Evolutionary conservation across 2,797 vertebrate genomes (phyloP).

Genomic region (Tiaroga cobitis): DNA sequence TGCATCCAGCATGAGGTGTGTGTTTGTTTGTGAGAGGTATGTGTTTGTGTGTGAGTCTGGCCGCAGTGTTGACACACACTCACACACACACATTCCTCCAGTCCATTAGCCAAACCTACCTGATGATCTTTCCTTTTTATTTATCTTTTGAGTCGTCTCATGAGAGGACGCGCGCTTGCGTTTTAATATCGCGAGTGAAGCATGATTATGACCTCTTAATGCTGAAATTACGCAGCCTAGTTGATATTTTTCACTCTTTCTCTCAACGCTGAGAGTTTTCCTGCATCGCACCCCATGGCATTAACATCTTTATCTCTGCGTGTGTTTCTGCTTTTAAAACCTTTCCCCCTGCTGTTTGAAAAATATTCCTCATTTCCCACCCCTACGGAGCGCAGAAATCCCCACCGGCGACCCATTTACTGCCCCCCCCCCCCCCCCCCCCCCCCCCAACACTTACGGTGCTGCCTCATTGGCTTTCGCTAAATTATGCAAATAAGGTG

Average conservation of each 20-base stretch:
- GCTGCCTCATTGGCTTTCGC: conserved; percentile 99
- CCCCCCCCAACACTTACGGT: conserved; percentile 99
- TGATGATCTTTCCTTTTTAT: conserved; percentile 81
- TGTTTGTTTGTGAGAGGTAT: conserved; percentile 35
- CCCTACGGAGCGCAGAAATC: conserved; percentile 99
- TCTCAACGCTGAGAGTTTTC: conserved; percentile 90
- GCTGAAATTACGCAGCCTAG: conserved; percentile 96
- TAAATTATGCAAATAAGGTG: conserved; percentile 99
- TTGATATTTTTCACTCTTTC: conserved; percentile 61
- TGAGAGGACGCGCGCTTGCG: conserved; percentile 94
- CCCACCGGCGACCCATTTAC: conserved; percentile 99
- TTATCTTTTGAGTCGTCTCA: conserved; percentile 76
- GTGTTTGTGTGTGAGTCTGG: background rate
- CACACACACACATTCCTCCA: conserved; percentile 34
- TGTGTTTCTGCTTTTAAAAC: conserved; percentile 99
- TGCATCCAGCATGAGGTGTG: conserved; percentile 32
- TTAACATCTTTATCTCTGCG: conserved; percentile 99
- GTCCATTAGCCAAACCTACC: conserved; percentile 61
- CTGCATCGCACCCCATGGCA: conserved; percentile 95
- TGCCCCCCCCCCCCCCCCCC: conserved; percentile 99
- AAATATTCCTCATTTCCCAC: conserved; percentile 99
- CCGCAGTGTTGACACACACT: conserved; percentile 32
- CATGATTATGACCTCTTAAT: conserved; percentile 99
- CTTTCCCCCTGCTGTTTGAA: conserved; percentile 99
- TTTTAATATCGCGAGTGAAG: conserved; percentile 99